Evolutionary conservation across 2,888 invertebrate species (phyloP).

Genomic region (Ectropis crepuscularia): DNA sequence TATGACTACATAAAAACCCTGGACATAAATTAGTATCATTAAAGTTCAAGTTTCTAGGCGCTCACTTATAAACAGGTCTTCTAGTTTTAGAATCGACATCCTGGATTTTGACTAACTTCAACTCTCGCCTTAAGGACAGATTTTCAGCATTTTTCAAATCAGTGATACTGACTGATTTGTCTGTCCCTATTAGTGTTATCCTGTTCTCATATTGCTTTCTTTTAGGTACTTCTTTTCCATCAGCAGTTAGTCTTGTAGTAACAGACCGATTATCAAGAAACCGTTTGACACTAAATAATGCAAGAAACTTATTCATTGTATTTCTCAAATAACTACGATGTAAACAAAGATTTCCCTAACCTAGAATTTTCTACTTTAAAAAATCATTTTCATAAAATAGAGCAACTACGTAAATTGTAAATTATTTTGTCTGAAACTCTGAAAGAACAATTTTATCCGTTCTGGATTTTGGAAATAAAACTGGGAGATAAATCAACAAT

Average conservation of each 20-base stretch:
- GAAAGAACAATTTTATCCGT: no score
- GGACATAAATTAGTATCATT: neutral
- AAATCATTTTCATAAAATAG: no score
- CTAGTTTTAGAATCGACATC: conserved; percentile 88
- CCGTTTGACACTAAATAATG: conserved; percentile 51
- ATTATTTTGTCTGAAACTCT: no score
- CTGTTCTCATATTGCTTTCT: conserved; percentile 70
- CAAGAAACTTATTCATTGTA: conserved; percentile 63
- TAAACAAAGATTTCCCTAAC: neutral
- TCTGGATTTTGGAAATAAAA: no score
- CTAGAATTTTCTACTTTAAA: no score
- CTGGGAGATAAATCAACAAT: no score
- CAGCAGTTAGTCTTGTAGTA: conserved; percentile 64
- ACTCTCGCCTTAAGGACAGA: conserved; percentile 87
- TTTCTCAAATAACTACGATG: neutral
- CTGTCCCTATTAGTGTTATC: conserved; percentile 87
- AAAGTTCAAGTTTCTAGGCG: conserved; percentile 16
- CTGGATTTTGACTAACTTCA: conserved; percentile 88
- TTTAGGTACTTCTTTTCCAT: conserved; percentile 78
- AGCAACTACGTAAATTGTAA: no score
- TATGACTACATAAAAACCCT: conserved; percentile 2
- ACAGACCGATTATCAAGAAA: conserved; percentile 58
- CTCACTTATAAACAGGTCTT: conserved; percentile 87
- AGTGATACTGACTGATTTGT: conserved; percentile 84
- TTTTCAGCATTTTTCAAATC: conserved; percentile 89